A percentile compares a stretch with the other conserved stretches of the same genome.
Evolutionary conservation across 2,888 invertebrate genomes (phyloP).

Genomic region (Philhelius pedissequus): DNA sequence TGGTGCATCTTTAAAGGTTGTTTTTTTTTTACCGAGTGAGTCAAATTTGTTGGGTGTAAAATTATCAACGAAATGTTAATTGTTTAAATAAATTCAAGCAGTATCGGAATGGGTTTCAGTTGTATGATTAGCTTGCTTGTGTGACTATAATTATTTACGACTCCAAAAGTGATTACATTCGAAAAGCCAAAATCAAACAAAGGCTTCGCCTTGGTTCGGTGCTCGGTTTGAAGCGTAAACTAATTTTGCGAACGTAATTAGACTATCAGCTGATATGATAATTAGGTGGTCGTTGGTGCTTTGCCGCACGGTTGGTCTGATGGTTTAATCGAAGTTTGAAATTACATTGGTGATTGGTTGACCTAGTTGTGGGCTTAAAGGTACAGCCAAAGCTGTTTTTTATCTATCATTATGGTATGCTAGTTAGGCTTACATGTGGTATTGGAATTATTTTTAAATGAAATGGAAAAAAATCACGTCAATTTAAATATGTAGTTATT

Average conservation of each 20-base stretch:
- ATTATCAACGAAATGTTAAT: slow-evolving; percentile 45
- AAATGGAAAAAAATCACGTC: neutral
- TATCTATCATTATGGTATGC: neutral
- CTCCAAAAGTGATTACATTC: slow-evolving; percentile 22
- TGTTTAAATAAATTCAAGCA: slow-evolving; percentile 35
- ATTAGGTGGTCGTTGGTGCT: slow-evolving; percentile 32
- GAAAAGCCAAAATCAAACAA: slow-evolving; percentile 14
- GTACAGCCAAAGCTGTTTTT: neutral
- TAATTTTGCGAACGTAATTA: slow-evolving; percentile 57
- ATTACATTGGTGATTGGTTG: slow-evolving; percentile 7
- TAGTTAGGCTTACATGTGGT: too few species aligned
- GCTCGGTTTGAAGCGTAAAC: slow-evolving; percentile 36
- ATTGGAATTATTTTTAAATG: neutral
- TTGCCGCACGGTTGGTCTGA: slow-evolving; percentile 20
- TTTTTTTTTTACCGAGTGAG: slow-evolving; percentile 12
- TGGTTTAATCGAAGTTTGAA: neutral
- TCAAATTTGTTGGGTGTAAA: slow-evolving; percentile 13
- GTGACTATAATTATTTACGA: slow-evolving; percentile 30
- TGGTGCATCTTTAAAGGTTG: neutral
- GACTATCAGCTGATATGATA: slow-evolving; percentile 51
- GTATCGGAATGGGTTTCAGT: neutral
- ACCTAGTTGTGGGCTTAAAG: slow-evolving; percentile 10
- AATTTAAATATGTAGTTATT: too few species aligned
- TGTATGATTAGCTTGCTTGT: neutral
- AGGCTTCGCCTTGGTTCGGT: neutral